Percentiles rank a stretch among this genome's conserved stretches.
Evolutionary conservation across 2,113 vertebrate genomes (phyloP).

Genomic region (Motacilla alba): DNA sequence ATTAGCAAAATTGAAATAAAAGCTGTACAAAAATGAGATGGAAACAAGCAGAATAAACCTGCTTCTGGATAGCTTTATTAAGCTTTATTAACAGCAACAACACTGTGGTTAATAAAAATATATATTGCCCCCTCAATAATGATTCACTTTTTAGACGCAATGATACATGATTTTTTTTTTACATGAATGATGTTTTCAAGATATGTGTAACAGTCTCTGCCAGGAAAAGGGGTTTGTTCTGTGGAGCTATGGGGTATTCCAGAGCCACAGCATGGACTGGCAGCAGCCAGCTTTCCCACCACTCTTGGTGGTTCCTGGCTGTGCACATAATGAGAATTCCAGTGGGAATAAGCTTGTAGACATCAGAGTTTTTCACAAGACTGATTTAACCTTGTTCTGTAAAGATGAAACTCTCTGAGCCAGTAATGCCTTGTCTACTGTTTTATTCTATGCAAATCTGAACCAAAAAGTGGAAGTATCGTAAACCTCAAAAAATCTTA

Average conservation of each 20-base stretch:
- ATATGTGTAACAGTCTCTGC: background rate
- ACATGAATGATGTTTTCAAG: background rate
- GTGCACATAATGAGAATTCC: background rate
- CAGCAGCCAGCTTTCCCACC: background rate
- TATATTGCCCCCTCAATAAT: background rate
- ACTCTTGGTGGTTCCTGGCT: background rate
- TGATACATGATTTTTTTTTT: background rate
- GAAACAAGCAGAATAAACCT: background rate
- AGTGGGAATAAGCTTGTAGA: background rate
- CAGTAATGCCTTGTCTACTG: background rate
- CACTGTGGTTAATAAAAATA: background rate
- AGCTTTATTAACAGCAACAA: background rate
- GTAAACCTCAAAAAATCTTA: background rate
- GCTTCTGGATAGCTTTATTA: background rate
- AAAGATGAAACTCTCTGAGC: background rate
- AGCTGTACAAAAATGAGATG: background rate
- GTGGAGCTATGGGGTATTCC: background rate
- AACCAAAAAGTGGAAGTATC: background rate
- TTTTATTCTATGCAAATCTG: background rate
- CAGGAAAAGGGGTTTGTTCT: background rate
- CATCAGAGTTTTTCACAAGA: background rate
- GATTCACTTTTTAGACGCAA: background rate
- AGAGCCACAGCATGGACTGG: background rate
- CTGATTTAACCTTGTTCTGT: background rate
- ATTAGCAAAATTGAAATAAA: background rate